A percentile compares a stretch with the other conserved stretches of the same genome.
Conservation (phyloP, 2,888 invertebrate genomes). For the Chrysodeixis includens region DNA sequence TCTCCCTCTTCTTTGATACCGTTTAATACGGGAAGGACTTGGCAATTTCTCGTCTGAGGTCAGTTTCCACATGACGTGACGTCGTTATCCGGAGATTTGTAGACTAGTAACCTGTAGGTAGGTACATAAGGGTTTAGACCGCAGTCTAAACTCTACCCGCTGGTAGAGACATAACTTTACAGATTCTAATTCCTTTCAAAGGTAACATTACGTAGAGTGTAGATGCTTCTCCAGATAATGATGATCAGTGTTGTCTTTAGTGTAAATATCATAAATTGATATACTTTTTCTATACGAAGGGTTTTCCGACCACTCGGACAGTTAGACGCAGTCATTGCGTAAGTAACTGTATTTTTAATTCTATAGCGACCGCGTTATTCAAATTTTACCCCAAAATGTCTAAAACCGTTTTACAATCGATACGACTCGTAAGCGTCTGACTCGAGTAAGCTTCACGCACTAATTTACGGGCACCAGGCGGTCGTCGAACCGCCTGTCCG, state of each 20-base stretch:
- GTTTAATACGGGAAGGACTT: slow-evolving; percentile 1
- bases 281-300: not conserved
- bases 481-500: slow-evolving; percentile 47
- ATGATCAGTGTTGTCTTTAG: too few relatives aligned
- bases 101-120: not conserved
- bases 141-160: too few relatives aligned
- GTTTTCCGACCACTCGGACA: not conserved
- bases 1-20: not conserved
- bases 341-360: not conserved
- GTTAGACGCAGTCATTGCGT: not conserved
- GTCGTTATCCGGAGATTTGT: not conserved
- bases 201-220: too few relatives aligned
- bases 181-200: too few relatives aligned
- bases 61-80: not conserved
- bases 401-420: not conserved
- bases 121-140: too few relatives aligned
- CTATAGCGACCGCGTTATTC: not conserved
- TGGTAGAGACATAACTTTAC: too few relatives aligned
- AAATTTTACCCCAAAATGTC: not conserved
- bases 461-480: slow-evolving; percentile 44
- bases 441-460: slow-evolving; percentile 20
- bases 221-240: too few relatives aligned
- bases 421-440: slow-evolving; percentile 12
- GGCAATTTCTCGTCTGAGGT: not conserved
- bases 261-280: too few relatives aligned